Base-by-base conservation (phyloP, 2,888 invertebrate species). In the Dicyrtoma fusca region DNA sequence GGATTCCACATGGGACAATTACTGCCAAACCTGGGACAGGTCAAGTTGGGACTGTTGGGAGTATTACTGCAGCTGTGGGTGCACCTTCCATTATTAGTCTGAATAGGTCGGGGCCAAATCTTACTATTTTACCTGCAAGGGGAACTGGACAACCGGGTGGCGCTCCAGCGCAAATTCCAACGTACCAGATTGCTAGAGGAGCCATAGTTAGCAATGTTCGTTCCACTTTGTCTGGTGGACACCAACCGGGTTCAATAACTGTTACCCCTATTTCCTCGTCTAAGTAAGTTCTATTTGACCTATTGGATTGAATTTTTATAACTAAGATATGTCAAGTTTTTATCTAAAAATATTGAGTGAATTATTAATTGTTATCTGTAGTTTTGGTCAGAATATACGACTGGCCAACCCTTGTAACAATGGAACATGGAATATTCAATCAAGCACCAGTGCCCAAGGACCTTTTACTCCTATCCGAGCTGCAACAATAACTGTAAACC, bases 101-200 rank as follows among this genome's bases (percentile, higher is more conserved):
- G 23, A 80, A 77, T 72, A 73, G 80, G 21, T 65, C 69, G 34
- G 62, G 74, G 47, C 75, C 76, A 44, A 79, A 78, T 70, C 55
- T 80, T 53, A 79, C 79, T 34, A 72, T 80, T 45, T 66, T 80
- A 47, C 80, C 80, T n/a, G 74, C 75, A 42, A 71, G 76, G 62
- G 62, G 69, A 57, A 84, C 86, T 86, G 83, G 86, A 87, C 84
- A 82, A 82, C 75, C 62, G 81, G 21, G 75, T 79, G 59, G 82
- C 82, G 68, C 81, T 1, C 82, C 83, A 55, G 83, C 84, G 74
- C 82, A 84, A 64, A 83, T 84, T 49, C 83, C 84, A 13, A 84
- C 81, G 65, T 85, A 85, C 79, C 85, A 85, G 80, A 84, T 85
- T 61, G 85, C 86, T 8, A 81, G 85, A 77, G 86, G 80, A 72